Percentiles rank a stretch among this genome's conserved stretches.
phyloP scores from a whole-genome alignment of 2,888 invertebrate species.

The Lycocerus yunnanus region DNA sequence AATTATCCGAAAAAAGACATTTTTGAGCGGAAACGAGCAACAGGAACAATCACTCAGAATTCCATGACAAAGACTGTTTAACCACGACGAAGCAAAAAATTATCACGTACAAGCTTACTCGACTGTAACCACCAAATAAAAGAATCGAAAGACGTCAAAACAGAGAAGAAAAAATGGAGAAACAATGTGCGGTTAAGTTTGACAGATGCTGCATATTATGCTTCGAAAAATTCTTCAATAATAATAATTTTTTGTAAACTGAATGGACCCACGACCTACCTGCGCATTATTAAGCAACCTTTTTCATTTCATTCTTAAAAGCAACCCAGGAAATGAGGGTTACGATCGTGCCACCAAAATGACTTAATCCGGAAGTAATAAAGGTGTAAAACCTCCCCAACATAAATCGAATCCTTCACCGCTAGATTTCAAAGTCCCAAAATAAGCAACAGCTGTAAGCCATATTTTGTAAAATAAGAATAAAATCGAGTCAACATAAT shows the following conservation, averaged over 20 bases:
- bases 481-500: background rate
- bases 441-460: background rate
- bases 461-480: background rate
- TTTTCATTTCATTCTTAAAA: conserved; percentile 5
- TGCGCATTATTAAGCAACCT: background rate
- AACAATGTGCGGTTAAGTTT: background rate
- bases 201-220: background rate
- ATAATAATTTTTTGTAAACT: background rate
- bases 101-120: background rate
- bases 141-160: background rate
- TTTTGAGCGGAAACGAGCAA: background rate
- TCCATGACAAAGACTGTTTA: background rate
- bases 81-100: background rate
- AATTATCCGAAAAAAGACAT: background rate
- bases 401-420: background rate
- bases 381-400: conserved; percentile 26
- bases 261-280: background rate
- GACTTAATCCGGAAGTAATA: conserved; percentile 32
- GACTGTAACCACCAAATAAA: background rate
- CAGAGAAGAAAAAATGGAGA: background rate
- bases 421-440: background rate
- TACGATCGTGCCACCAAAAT: conserved; percentile 16
- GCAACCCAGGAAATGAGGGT: conserved; percentile 28
- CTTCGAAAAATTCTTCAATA: background rate
- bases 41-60: background rate